Conservation (phyloP, 2,113 vertebrate genomes). For the Lepus timidus region DNA sequence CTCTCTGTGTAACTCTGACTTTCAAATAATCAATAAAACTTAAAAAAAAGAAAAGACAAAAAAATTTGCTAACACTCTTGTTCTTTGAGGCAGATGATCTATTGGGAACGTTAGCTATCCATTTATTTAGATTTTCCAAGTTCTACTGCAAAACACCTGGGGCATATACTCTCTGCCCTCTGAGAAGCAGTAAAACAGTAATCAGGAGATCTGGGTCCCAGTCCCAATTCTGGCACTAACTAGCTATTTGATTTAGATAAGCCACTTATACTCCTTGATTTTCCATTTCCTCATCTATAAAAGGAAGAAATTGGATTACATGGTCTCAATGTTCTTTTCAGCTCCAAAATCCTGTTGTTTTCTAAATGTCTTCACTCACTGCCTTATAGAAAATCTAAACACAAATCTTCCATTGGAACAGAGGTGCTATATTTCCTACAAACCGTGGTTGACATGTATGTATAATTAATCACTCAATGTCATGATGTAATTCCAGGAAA, state of each 20-base stretch:
- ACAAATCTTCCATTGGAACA: constrained; percentile 24
- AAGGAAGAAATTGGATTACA: background rate
- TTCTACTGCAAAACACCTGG: constrained; percentile 1
- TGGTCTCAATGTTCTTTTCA: background rate
- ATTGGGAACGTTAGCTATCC: background rate
- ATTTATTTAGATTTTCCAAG: constrained; percentile 1
- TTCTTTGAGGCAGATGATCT: constrained; percentile 35
- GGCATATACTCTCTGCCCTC: background rate
- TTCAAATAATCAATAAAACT: too few species aligned
- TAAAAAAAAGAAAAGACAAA: background rate
- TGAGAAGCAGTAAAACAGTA: background rate
- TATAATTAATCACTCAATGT: constrained; percentile 46
- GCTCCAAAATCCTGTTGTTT: constrained; percentile 2
- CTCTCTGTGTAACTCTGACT: too few species aligned
- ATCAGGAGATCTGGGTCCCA: background rate
- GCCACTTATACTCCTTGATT: background rate
- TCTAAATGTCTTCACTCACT: background rate
- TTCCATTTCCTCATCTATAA: constrained; percentile 20
- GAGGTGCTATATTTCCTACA: background rate
- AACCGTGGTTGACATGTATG: background rate
- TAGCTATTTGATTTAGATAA: background rate
- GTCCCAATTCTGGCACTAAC: background rate
- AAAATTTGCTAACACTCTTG: constrained; percentile 37
- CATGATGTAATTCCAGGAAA: constrained; percentile 64
- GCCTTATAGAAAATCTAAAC: background rate